A percentile compares a stretch with the other conserved stretches of the same genome.
These are phyloP conservation scores for Spermophilus dauricus DNA, from an alignment of 2,113 vertebrate species.

Conservation along the genomic window DNA sequence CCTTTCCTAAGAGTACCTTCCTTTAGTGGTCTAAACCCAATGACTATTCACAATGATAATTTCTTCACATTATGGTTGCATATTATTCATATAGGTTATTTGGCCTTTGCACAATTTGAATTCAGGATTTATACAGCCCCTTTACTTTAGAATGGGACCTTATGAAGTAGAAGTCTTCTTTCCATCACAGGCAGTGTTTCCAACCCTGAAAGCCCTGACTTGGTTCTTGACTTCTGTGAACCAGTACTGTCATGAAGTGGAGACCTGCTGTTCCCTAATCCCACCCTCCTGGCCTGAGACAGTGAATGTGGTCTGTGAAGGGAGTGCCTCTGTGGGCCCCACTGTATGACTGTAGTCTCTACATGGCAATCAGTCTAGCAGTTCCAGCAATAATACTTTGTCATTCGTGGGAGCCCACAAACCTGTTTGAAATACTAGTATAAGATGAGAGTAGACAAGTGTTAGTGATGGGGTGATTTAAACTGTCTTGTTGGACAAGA, in stretches of 20 bases:
- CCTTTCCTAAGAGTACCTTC: background rate
- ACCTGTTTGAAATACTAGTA: background rate
- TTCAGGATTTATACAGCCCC: background rate
- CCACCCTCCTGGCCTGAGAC: background rate
- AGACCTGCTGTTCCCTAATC: background rate
- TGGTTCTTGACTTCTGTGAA: constrained; percentile 18
- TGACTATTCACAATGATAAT: background rate
- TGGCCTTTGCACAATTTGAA: constrained; percentile 4
- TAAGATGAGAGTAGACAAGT: background rate
- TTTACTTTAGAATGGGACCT: constrained; percentile 37
- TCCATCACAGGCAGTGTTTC: background rate
- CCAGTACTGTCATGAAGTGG: constrained; percentile 48
- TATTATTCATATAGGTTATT: background rate
- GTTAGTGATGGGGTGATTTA: background rate
- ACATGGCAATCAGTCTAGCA: background rate
- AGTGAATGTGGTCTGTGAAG: background rate
- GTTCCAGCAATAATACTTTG: background rate
- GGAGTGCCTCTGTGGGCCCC: background rate
- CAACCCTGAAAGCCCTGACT: background rate
- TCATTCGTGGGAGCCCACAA: background rate
- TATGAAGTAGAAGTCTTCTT: background rate
- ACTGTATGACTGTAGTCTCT: background rate
- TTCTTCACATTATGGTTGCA: fast-evolving
- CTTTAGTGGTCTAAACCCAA: background rate
- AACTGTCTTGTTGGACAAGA: background rate